Evolutionary conservation across 2,113 vertebrate species (phyloP), one percentile per base, ranked within the genome.

Genomic region (Merops nubicus): DNA sequence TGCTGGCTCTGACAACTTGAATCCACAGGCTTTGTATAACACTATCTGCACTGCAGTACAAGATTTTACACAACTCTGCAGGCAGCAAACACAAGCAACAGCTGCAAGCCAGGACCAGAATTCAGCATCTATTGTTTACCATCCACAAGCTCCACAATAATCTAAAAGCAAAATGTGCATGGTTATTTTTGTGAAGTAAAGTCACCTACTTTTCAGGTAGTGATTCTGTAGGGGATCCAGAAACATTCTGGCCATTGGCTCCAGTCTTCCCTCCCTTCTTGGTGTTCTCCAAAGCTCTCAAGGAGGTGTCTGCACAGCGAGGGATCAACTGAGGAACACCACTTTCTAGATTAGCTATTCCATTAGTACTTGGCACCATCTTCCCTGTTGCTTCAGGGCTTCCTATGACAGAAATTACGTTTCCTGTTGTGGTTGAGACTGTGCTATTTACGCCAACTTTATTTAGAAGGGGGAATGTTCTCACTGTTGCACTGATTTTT

Each of bases 401-500:
- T 97, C 98, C 98, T 96, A 98, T 97, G 97, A 98, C 98, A 97
- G 98, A 98, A 59, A 98, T 97, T 22, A 98, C 98, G 56, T 96
- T 98, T 67, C 99, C 99, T 7, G 97, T 96, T 48, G 98, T 96
- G 87, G 98, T 98, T 82, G 98, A 96, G 82, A 98, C 96, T 7
- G 97, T 96, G 95, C 95, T 98, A 43, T 97, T 97, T 10, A 98
- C 97, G 36, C 98, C 98, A 92, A 98, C 97, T 98, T 98, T 98
- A 76, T 99, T 99, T 25, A 98, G 98, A 89, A 99, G 97, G 48
- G 98, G 98, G 96, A 99, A 99, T 1, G 98, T 97, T 83, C 99
- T 98, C 88, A 98, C 98, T 91, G 98, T 98, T 23, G 98, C 98
- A 53, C 97, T 98, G 96, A 99, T 99, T 98, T 99, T 99, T 98